Evolutionary conservation across 2,888 invertebrate genomes (phyloP).

Genomic region (Ophion costatus): DNA sequence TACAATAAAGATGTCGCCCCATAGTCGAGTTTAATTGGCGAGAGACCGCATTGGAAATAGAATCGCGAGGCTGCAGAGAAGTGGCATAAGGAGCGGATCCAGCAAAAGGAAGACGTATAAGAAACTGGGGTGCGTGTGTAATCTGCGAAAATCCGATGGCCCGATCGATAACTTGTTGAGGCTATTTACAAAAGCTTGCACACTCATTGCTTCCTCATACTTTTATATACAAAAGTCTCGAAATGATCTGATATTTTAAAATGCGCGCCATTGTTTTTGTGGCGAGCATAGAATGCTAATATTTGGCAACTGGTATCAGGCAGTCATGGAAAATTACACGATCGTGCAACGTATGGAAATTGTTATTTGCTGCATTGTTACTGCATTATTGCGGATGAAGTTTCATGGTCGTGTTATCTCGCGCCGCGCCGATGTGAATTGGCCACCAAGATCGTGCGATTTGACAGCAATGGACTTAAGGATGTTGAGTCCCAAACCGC

Average conservation of each 20-base stretch:
- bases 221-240: neutral
- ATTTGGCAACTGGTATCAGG: too few relatives aligned
- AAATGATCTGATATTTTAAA: neutral
- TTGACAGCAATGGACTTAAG: too few relatives aligned
- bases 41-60: conserved; percentile 37
- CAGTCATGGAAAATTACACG: too few relatives aligned
- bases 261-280: too few relatives aligned
- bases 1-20: conserved; percentile 67
- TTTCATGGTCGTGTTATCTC: too few relatives aligned
- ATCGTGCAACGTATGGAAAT: too few relatives aligned
- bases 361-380: too few relatives aligned
- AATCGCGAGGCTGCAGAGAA: conserved; percentile 4
- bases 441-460: too few relatives aligned
- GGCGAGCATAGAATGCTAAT: too few relatives aligned
- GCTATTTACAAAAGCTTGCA: neutral
- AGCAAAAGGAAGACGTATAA: neutral
- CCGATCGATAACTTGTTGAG: neutral
- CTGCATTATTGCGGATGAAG: too few relatives aligned
- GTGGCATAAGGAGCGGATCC: neutral
- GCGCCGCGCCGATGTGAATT: too few relatives aligned
- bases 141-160: neutral
- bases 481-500: too few relatives aligned
- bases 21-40: conserved; percentile 45
- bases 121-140: neutral
- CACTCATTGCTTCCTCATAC: neutral